Base-by-base conservation (phyloP, 1,140 invertebrate genomes). In the Diachasma alloeum region DNA sequence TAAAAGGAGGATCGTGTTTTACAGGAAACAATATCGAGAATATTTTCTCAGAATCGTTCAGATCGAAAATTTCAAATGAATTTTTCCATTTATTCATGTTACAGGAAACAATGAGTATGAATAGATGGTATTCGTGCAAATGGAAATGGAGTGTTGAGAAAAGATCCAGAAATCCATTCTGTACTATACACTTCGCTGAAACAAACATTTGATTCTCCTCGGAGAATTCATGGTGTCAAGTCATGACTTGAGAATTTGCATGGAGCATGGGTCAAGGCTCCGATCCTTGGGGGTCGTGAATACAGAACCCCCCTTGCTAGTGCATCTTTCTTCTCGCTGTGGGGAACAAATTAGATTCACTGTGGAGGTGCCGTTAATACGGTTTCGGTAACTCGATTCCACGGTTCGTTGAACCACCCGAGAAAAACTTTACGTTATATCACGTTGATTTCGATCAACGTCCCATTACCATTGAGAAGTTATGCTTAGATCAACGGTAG, bases 321-420 rank as follows among this genome's bases (percentile, higher is more conserved):
- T 63, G 59, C 10, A 63, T 63, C 59, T 63, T 63, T 26, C 24
- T 76, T 76, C 74, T 71, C 66, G 63, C 68, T 76, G 74, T 17
- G 19, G 67, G 74, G 59, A 71, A 76, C 74, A 76, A 76, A 76
- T 76, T 76, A 71, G 74, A 76, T 75, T 75, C 59, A 67, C 67
- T 46, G 48, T 67, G 19, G 42, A 75, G 74, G 74, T 76, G 74
- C 74, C 74, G 67, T 76, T 76, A 76, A 76, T 76, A 76, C 68
- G 68, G 67, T 71, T 71, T 76, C 68, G 53, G 74, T 76, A 71
- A 76, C 68, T 76, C 68, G 74, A 76, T 71, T 76, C 74, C 36
- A 76, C 42, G 74, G 39, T 53, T 69, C 24, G 66, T 69, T 44
- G 36, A 71, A n/a, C 67, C 42, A 68, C 48, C 22, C 22, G 59